Percentiles rank a stretch among this genome's conserved stretches.
Conservation (phyloP, 2,888 invertebrate species). For the Pseudoips prasinana region DNA sequence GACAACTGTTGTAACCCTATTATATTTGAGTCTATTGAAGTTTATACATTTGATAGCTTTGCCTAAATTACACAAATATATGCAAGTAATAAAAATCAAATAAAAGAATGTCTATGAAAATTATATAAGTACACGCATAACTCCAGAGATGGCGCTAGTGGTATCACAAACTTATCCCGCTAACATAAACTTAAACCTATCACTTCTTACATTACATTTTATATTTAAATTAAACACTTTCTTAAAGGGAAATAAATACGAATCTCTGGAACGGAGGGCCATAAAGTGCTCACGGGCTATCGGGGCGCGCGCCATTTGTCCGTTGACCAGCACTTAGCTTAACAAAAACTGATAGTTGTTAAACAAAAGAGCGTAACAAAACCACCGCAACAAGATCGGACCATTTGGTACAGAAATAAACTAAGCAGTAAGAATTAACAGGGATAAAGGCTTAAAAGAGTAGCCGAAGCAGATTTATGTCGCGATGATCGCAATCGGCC, state of each 20-base stretch:
- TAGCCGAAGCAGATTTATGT: constrained; percentile 81
- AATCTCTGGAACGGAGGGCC: constrained; percentile 29
- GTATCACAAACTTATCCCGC: constrained; percentile 2
- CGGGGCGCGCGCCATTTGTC: constrained; percentile 72
- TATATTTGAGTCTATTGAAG: too few relatives aligned
- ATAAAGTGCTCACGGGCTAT: constrained; percentile 50
- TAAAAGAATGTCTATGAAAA: too few relatives aligned
- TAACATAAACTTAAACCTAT: constrained; percentile 12
- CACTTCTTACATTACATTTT: constrained; percentile 24
- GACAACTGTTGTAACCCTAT: too few relatives aligned
- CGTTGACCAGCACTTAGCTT: constrained; percentile 78
- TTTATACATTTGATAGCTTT: too few relatives aligned
- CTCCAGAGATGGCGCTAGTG: constrained; percentile 26
- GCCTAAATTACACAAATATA: too few relatives aligned
- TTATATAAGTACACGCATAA: too few relatives aligned
- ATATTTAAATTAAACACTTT: constrained; percentile 35
- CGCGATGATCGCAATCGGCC: constrained; percentile 76
- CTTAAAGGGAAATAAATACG: constrained; percentile 32
- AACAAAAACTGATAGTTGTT: constrained; percentile 81
- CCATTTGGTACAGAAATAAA: constrained; percentile 77
- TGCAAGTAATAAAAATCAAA: too few relatives aligned
- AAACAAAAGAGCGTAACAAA: constrained; percentile 75
- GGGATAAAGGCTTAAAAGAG: constrained; percentile 80
- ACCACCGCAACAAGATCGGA: constrained; percentile 68
- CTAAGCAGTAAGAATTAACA: constrained; percentile 82